Percentiles rank a stretch among this genome's conserved stretches.
Conservation (phyloP, 2,113 vertebrate genomes). For the Daphoenositta chrysoptera region DNA sequence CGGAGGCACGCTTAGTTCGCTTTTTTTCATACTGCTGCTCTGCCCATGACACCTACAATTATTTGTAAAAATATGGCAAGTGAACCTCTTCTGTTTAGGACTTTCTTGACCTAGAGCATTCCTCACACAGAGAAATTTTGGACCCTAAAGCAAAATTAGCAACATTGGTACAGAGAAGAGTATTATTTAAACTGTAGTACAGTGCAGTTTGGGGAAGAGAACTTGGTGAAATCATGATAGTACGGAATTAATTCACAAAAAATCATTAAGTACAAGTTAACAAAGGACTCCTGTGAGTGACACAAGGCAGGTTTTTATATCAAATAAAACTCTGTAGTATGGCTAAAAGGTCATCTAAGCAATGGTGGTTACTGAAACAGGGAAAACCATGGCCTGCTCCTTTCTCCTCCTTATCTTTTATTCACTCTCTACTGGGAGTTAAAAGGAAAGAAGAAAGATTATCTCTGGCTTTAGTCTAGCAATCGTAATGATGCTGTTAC, state of each 20-base stretch:
- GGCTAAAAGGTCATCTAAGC: neutral
- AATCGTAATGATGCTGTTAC: neutral
- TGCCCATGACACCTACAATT: constrained; percentile 89
- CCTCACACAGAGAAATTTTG: neutral
- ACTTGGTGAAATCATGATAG: neutral
- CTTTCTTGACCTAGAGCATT: neutral
- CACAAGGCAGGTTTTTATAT: neutral
- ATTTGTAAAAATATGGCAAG: neutral
- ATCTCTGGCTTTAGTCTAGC: neutral
- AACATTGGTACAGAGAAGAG: neutral
- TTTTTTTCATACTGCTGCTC: constrained; percentile 95
- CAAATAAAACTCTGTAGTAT: neutral
- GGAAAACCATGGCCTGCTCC: neutral
- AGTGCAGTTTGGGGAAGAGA: neutral
- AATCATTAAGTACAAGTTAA: neutral
- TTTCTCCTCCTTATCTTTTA: neutral
- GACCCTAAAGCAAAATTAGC: neutral
- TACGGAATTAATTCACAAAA: neutral
- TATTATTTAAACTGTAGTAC: neutral
- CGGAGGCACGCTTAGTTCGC: constrained; percentile 79
- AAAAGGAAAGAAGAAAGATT: neutral
- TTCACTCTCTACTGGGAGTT: neutral
- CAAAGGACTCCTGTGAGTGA: neutral
- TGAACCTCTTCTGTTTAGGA: neutral
- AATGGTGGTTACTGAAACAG: neutral